Conservation (phyloP, 2,888 invertebrate species). For the Drepana falcataria region DNA sequence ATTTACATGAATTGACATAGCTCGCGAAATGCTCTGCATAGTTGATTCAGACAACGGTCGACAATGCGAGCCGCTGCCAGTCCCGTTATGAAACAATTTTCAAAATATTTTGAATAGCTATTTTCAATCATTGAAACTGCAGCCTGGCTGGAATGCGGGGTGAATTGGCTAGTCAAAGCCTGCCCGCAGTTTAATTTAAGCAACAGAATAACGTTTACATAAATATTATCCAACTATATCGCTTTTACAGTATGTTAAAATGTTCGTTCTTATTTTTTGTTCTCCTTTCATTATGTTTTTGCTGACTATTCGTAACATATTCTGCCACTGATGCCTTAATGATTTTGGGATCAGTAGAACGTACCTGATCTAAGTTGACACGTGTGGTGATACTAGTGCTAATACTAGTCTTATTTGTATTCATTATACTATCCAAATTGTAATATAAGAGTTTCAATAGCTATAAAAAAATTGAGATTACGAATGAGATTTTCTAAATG, state of each 20-base stretch:
- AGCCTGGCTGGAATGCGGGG: constrained; percentile 60
- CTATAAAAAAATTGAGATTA: too few species aligned
- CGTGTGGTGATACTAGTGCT: neutral
- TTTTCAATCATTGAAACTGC: constrained; percentile 77
- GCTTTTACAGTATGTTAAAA: neutral
- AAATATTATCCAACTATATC: constrained; percentile 3
- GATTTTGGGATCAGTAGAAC: neutral
- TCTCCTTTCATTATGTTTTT: too few species aligned
- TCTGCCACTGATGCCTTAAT: neutral
- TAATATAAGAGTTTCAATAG: too few species aligned
- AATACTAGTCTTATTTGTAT: too few species aligned
- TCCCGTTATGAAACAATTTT: constrained; percentile 75
- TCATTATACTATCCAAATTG: too few species aligned
- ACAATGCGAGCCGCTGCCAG: constrained; percentile 54
- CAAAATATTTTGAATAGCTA: constrained; percentile 79
- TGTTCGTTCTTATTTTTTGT: too few species aligned
- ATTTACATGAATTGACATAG: constrained; percentile 46
- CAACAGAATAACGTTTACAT: constrained; percentile 3
- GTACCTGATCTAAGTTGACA: neutral
- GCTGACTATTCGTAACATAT: neutral
- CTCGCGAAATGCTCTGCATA: constrained; percentile 61
- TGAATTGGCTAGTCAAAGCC: constrained; percentile 43
- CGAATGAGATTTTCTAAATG: too few species aligned
- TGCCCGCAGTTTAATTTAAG: constrained; percentile 38
- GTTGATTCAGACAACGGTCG: constrained; percentile 48